A percentile compares a stretch with the other conserved stretches of the same genome.
Evolutionary conservation across 2,888 invertebrate species (phyloP).

Genomic region (Gortyna flavago): DNA sequence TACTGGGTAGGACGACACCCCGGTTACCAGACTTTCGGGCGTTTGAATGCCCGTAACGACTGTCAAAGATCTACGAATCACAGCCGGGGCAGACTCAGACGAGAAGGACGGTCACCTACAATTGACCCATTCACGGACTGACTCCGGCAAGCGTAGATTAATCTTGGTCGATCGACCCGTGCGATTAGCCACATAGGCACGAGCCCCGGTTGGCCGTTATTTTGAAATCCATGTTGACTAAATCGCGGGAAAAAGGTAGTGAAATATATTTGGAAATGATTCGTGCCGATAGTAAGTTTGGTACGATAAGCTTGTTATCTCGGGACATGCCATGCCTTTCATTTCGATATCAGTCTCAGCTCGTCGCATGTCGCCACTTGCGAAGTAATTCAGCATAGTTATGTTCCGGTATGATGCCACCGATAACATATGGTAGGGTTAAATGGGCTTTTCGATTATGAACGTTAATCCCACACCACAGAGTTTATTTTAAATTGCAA

Average conservation of each 20-base stretch:
- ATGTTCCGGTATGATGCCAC: conserved; percentile 15
- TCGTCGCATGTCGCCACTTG: conserved; percentile 15
- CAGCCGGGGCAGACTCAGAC: background rate
- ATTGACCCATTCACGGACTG: background rate
- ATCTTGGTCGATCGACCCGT: background rate
- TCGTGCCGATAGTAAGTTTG: conserved; percentile 37
- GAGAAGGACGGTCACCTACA: background rate
- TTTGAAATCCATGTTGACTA: background rate
- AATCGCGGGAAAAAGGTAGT: background rate
- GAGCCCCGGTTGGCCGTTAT: background rate
- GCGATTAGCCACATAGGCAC: background rate
- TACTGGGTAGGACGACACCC: background rate
- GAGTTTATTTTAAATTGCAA: background rate
- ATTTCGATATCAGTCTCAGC: conserved; percentile 34
- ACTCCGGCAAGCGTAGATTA: background rate
- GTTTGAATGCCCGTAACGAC: background rate
- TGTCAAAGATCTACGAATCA: background rate
- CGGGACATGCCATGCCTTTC: conserved; percentile 20
- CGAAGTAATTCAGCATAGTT: background rate
- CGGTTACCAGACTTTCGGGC: background rate
- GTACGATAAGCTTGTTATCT: conserved; percentile 20
- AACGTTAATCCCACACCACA: background rate
- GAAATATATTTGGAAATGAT: conserved; percentile 13
- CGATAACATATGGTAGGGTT: background rate
- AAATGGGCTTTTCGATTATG: background rate